Base-by-base conservation (phyloP, 2,888 invertebrate genomes). In the Ypsolopha scabrella region DNA sequence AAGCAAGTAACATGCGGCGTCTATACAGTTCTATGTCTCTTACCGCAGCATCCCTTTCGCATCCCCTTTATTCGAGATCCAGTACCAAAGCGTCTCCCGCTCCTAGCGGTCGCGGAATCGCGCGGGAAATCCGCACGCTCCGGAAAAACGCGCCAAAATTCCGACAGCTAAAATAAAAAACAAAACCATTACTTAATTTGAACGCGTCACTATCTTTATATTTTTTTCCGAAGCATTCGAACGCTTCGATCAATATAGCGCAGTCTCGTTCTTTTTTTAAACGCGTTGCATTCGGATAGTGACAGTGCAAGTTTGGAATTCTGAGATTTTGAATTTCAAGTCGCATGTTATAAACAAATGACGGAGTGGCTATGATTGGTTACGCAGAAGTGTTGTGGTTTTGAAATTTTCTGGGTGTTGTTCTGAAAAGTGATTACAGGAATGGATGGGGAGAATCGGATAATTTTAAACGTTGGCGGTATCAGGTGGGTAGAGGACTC, bases 391-490 rank as follows among this genome's bases (percentile, higher is more conserved):
- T 43, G 34, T 11, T 33, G 37, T 51, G 47, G 45, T 49, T 8
- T 43, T 48, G 59, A 53, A 55, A 54, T 55, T 51, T 55, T 58
- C 54, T 67, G 61, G 68, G 63, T 11, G 41, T 48, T 10, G 11
- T 36, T 34, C 6, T n/a, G 7, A 9, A 24, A 36, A 10, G 46
- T 13, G 39, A 4, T 14, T 48, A 41, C 70, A 70, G 76, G 65
- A 65, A 93, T 94, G 93, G 95, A 95, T 90, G 93, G 94, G 61
- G 96, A 97, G 88, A 96, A 97, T 82, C 91, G 96, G 72, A 95
- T 97, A 68, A 94, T 96, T 77, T 88, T 97, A 72, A 97, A 97
- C 87, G 96, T 97, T 72, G 96, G 97, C 59, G 97, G 97, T 58
- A 96, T 97, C 75, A 90, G 94, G 82, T 94, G 61, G 68, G 75